Evolutionary conservation across 2,888 invertebrate genomes (phyloP).

Genomic region (Drosophila macrothrix): DNA sequence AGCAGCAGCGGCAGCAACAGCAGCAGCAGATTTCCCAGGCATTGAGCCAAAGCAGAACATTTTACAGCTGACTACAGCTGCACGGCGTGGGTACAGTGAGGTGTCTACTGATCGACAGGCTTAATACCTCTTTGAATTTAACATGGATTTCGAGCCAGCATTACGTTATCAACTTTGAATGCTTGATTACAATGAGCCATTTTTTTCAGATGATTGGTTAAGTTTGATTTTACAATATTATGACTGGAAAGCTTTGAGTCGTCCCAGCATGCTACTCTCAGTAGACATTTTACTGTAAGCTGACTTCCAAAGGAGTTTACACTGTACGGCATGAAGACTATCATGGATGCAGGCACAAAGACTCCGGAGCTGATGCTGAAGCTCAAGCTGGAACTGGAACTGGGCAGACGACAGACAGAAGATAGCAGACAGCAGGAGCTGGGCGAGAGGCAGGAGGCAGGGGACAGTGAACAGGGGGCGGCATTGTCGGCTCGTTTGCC

Average conservation of each 20-base stretch:
- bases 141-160: not conserved
- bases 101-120: not conserved
- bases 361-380: conserved; percentile 5
- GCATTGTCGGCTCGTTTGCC: conserved; percentile 70
- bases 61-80: conserved; percentile 57
- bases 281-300: not conserved
- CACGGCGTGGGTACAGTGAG: conserved; percentile 20
- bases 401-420: conserved; percentile 2
- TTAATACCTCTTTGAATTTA: not conserved
- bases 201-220: too few relatives aligned
- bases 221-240: too few relatives aligned
- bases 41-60: conserved; percentile 38
- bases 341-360: conserved; percentile 18
- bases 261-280: not conserved
- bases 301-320: not conserved
- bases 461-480: not conserved
- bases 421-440: conserved; percentile 4
- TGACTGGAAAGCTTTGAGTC: not conserved
- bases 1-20: not conserved
- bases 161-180: not conserved
- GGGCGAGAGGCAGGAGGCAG: conserved; percentile 8
- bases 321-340: conserved; percentile 6
- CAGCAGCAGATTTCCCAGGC: conserved; percentile 45
- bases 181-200: too few relatives aligned
- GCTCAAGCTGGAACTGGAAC: not conserved